Conservation (phyloP, 2,113 vertebrate genomes). For the Xiphophorus maculatus region DNA sequence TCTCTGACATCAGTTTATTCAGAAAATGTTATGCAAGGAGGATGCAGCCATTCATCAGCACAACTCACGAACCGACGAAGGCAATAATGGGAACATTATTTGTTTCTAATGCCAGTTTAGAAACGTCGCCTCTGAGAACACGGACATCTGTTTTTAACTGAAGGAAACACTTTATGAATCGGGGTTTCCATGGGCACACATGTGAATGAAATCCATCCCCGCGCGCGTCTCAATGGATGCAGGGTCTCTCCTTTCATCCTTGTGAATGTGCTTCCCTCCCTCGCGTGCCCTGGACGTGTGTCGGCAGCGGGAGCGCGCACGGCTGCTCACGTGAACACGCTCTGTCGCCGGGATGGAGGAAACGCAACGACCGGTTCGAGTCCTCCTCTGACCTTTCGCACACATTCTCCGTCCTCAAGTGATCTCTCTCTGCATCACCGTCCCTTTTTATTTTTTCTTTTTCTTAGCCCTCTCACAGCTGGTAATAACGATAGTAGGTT, state of each 20-base stretch:
- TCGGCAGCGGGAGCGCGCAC: conserved; percentile 17
- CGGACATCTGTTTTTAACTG: background rate
- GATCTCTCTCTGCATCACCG: no score
- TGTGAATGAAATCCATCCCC: conserved; percentile 58
- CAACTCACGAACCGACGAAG: conserved; percentile 24
- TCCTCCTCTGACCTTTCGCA: no score
- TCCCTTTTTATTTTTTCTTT: no score
- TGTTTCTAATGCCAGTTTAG: background rate
- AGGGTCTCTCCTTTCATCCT: conserved; percentile 30
- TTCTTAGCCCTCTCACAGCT: no score
- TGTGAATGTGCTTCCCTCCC: background rate
- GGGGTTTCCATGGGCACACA: conserved; percentile 43
- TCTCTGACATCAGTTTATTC: conserved; percentile 48
- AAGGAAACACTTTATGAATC: conserved; percentile 50
- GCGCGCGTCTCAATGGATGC: conserved; percentile 27
- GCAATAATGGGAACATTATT: background rate
- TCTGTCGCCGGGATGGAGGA: conserved; percentile 46
- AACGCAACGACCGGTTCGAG: no score
- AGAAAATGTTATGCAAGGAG: conserved; percentile 64
- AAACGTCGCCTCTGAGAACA: background rate
- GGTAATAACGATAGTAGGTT: background rate
- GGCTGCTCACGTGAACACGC: conserved; percentile 74
- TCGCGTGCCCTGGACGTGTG: background rate
- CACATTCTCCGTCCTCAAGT: no score
- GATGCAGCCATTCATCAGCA: conserved; percentile 56